Evolutionary conservation across 2,113 vertebrate genomes (phyloP), one percentile per base, ranked within the genome.

Genomic region (Conger conger): DNA sequence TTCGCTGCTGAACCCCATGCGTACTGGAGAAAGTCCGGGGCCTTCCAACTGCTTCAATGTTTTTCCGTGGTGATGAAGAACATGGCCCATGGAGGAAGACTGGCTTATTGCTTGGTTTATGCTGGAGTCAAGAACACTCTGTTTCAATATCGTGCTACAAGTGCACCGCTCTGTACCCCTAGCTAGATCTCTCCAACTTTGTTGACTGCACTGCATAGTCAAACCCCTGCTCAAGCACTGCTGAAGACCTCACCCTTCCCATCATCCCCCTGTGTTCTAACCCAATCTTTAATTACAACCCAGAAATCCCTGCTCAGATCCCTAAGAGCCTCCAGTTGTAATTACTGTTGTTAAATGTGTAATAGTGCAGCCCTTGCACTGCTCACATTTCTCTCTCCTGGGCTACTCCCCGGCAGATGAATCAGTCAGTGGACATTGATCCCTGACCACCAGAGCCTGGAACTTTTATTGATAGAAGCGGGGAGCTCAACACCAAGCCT

Each of bases 231-330:
- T 9, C 23, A 3, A 23, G 23, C 60, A 33, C 1, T 13, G 23
- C 57, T 57, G 9, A 40, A 42, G 63, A 76, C 37, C 81, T 82
- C 81, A 68, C 9, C 37, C 15, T 45, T 38, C 82, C 37, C n/a
- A 45, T 27, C 60, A n/a, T 35, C 63, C 77, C n/a, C 40, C 45
- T 33, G 50, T 53, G 80, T 53, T 53, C 85, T 85, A 86, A 85
- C 82, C 90, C 92, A 88, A 88, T 87, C 87, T 92, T 91, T 93
- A 93, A 93, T 94, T 92, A 93, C 93, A 92, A 92, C 87, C 88
- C 86, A 90, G 86, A 93, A 93, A 92, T 93, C 90, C 88, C 89
- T 86, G 36, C 91, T 87, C 90, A 87, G 88, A 90, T 85, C 80
- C 86, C 38, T 89, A 86, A 92, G 91, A 90, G 92, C 92, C 90